phyloP scores from a whole-genome alignment of 2,888 invertebrate genomes.

The Drepana falcataria region DNA sequence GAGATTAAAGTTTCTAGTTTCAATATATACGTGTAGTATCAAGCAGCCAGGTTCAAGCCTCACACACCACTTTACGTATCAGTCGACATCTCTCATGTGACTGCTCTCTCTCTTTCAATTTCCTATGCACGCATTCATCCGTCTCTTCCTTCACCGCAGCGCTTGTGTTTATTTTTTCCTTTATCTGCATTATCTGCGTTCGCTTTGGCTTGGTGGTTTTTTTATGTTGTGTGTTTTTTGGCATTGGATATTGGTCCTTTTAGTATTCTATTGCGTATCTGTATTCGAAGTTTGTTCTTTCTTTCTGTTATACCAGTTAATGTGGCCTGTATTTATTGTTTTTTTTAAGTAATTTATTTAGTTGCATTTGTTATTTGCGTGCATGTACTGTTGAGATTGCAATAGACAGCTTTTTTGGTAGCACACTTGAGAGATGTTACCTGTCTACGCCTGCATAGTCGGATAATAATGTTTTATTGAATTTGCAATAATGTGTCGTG shows the following conservation, averaged over 20 bases:
- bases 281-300: slow-evolving; percentile 2
- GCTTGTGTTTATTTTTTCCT: slow-evolving; percentile 30
- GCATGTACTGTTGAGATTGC: slow-evolving; percentile 43
- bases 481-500: slow-evolving; percentile 11
- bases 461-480: slow-evolving; percentile 23
- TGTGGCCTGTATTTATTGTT: slow-evolving; percentile 10
- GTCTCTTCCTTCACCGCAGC: slow-evolving; percentile 26
- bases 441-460: slow-evolving; percentile 61
- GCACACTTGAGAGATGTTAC: slow-evolving; percentile 76
- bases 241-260: slow-evolving; percentile 5
- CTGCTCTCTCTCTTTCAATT: slow-evolving; percentile 50
- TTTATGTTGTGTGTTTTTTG: slow-evolving; percentile 10
- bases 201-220: slow-evolving; percentile 29
- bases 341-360: slow-evolving; percentile 14
- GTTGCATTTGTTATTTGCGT: slow-evolving; percentile 27
- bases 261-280: slow-evolving; percentile 14
- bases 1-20: no score
- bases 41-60: slow-evolving; percentile 32
- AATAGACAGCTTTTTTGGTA: slow-evolving; percentile 42
- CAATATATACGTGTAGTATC: no score
- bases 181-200: slow-evolving; percentile 28
- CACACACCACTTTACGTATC: slow-evolving; percentile 38
- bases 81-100: slow-evolving; percentile 76
- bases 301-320: slow-evolving; percentile 12
- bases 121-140: slow-evolving; percentile 54